Evolutionary conservation across 2,113 vertebrate genomes (phyloP), one percentile per base, ranked within the genome.

Genomic region (Ptyas mucosa): DNA sequence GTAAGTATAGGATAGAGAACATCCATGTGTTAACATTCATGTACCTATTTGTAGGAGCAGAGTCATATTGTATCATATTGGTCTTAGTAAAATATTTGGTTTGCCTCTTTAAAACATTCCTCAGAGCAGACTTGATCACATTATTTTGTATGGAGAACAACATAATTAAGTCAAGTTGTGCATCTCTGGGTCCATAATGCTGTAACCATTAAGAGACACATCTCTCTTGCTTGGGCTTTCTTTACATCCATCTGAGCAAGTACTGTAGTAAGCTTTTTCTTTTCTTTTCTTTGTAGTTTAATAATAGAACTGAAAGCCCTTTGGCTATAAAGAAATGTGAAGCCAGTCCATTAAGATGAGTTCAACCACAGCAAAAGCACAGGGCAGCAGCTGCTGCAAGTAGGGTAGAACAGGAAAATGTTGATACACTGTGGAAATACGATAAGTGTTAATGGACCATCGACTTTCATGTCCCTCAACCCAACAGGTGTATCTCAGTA

Each of bases 401-500:
- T 93, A 94, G 95, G 95, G 91, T 94, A 49, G 64, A 58, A 93
- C 58, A 85, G 20, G 10, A 46, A 18, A n/a, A 58, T 51, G 3
- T 24, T 29, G 58, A 55, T 39, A 3, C 11, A 61, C 75, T 94
- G 92, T 93, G 90, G 92, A 90, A 93, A 93, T 91, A 95, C 91
- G 64, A 94, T 90, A 93, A 95, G 94, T 95, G 95, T 96, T 96
- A 96, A 95, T 96, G 95, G 93, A 86, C 92, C 93, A 93, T 96
- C 95, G 94, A 92, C 92, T 93, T 92, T 93, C 95, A 95, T 90
- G 91, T 92, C 95, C 92, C 86, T 95, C 94, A 94, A 93, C 43
- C 92, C 94, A 97, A 95, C 91, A 64, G 90, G 86, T 95, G 18
- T 94, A 95, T 96, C 95, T 96, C 95, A 96, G 88, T 96, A 95